Percentiles rank a stretch among this genome's conserved stretches.
Conservation (phyloP, 2,113 vertebrate genomes). For the Peromyscus maniculatus region DNA sequence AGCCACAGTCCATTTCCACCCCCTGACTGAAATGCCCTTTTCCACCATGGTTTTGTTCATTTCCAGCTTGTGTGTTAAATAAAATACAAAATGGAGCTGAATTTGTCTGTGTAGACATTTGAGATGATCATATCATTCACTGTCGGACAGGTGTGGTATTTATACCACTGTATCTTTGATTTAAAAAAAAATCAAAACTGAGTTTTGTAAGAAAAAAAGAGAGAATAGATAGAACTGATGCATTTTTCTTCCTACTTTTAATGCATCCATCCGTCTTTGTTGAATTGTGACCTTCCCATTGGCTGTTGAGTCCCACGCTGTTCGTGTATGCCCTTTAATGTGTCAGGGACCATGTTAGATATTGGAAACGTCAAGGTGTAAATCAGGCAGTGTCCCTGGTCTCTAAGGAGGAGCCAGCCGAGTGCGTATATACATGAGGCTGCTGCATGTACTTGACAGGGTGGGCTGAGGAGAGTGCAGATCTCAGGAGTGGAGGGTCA, state of each 20-base stretch:
- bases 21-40: constrained; percentile 28
- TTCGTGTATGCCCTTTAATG: not conserved
- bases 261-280: not conserved
- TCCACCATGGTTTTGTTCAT: constrained; percentile 40
- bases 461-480: too few relatives aligned
- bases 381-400: not conserved
- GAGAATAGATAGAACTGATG: not conserved
- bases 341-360: too few relatives aligned
- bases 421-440: too few relatives aligned
- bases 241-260: not conserved
- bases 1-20: constrained; percentile 85
- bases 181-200: not conserved
- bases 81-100: constrained; percentile 46
- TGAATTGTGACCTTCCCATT: not conserved
- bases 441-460: not conserved
- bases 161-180: not conserved
- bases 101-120: not conserved
- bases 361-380: not conserved
- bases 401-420: not conserved
- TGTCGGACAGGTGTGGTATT: not conserved
- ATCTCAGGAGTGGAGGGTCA: not conserved
- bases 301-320: not conserved
- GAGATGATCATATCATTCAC: not conserved
- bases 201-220: not conserved
- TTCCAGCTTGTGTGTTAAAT: not conserved